Evolutionary conservation across 2,113 vertebrate species (phyloP).

Genomic region (Spheniscus mendiculus): DNA sequence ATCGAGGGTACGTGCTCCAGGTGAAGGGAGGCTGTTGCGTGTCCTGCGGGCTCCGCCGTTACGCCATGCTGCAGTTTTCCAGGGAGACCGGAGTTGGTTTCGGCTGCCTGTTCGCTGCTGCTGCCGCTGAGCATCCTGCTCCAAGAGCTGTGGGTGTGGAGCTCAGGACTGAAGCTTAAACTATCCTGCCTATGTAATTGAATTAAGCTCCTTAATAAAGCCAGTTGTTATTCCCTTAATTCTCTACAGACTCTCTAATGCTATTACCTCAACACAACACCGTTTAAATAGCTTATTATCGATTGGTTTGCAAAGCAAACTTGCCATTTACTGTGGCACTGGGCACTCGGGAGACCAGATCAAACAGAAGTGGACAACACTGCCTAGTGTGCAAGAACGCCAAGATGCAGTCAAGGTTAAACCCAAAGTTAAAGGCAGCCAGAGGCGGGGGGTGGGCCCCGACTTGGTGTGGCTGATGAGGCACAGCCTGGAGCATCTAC

Average conservation of each 20-base stretch:
- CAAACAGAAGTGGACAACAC: neutral
- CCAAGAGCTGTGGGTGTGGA: neutral
- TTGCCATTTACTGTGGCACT: neutral
- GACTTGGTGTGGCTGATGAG: no score
- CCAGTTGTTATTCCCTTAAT: conserved; percentile 28
- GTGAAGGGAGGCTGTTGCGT: accelerated
- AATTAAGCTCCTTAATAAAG: conserved; percentile 49
- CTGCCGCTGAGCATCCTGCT: neutral
- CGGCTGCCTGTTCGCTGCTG: accelerated
- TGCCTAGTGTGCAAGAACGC: neutral
- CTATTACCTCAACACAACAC: neutral
- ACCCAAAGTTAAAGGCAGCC: neutral
- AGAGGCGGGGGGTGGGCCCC: neutral
- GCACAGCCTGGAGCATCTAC: neutral
- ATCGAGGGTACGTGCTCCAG: accelerated
- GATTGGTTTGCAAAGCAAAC: neutral
- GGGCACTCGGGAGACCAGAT: neutral
- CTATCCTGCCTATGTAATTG: neutral
- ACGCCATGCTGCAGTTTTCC: neutral
- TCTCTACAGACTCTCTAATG: conserved; percentile 6
- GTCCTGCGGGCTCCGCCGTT: accelerated
- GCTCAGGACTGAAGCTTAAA: neutral
- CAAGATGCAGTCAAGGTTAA: neutral
- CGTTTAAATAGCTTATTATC: neutral
- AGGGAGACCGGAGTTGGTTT: neutral